Base-by-base conservation (phyloP, 2,113 vertebrate genomes). In the Crypturellus undulatus region DNA sequence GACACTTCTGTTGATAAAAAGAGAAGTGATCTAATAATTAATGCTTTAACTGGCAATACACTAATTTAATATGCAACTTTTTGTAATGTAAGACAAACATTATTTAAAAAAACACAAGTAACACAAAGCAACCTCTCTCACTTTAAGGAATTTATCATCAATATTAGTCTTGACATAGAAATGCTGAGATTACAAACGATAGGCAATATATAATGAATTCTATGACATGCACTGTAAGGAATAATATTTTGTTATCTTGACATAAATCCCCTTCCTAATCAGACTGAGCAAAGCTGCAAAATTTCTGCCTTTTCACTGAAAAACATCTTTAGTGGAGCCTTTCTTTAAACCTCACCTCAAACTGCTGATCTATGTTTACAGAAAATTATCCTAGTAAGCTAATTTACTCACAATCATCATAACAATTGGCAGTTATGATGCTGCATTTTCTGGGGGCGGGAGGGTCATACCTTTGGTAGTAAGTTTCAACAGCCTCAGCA, bases 401-500 rank as follows among this genome's bases (percentile, higher is more conserved):
- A 93, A 97, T 89, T 95, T 95, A 96, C 49, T 90, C 36, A 77
- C 84, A 94, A 91, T 64, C 92, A 92, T 63, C 18, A n/a, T 59
- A 77, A 96, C 67, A 94, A 90, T 59, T 81, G 97, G 85, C 42
- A 97, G 85, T 94, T 96, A 93, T 70, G 92, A 93, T 89, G 92
- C 97, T 96, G 97, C 84, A 87, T 83, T 96, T 89, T 97, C 97
- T 68, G 42, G 54, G 92, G 84, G 40, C 82, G 83, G 84, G 71
- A 69, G 94, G 75, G 72, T 94, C 95, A 94, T 98, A 99, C 99
- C 99, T 99, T 97, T 98, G 98, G 96, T 99, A 99, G 95, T 99
- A 98, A 97, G 87, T 97, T 98, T 99, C 98, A 52, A 98, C 97
- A 51, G 98, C 98, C 91, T 99, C 99, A 43, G 97, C 96, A 82